phyloP scores from a whole-genome alignment of 2,113 vertebrate species.

The Albula goreensis region DNA sequence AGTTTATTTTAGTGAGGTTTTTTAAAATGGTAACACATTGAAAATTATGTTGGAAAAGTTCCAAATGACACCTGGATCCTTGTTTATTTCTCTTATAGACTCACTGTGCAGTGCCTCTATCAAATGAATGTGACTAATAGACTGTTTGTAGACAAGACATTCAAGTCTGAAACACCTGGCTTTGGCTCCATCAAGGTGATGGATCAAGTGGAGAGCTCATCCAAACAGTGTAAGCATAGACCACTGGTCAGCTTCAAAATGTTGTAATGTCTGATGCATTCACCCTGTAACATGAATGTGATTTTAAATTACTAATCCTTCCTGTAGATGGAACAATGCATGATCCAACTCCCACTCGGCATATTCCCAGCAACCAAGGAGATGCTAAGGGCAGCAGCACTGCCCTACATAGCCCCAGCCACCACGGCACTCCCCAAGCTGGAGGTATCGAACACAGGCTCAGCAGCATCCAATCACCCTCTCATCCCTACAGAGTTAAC shows the following conservation, averaged over 20 bases:
- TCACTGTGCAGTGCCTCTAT: constrained; percentile 60
- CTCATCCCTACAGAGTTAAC: no score
- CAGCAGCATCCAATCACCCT: neutral
- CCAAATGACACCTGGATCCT: neutral
- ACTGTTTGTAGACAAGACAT: constrained; percentile 37
- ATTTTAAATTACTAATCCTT: neutral
- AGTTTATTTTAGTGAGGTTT: neutral
- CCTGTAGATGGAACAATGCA: neutral
- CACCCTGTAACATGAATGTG: neutral
- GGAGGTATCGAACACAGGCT: neutral
- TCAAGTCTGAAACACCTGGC: constrained; percentile 34
- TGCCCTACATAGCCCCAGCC: neutral
- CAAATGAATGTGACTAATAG: constrained; percentile 42
- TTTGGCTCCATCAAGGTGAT: constrained; percentile 44
- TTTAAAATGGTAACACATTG: no score
- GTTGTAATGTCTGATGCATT: neutral
- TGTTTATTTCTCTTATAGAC: constrained; percentile 31
- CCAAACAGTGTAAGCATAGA: constrained; percentile 24
- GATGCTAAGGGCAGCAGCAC: neutral
- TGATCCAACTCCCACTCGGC: neutral
- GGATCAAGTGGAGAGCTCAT: constrained; percentile 25
- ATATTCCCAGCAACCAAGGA: neutral
- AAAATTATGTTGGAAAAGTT: neutral
- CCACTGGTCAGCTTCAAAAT: neutral
- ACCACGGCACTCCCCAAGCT: neutral